Base-by-base conservation (phyloP, 2,888 invertebrate species). In the Pandemis cinnamomeana region DNA sequence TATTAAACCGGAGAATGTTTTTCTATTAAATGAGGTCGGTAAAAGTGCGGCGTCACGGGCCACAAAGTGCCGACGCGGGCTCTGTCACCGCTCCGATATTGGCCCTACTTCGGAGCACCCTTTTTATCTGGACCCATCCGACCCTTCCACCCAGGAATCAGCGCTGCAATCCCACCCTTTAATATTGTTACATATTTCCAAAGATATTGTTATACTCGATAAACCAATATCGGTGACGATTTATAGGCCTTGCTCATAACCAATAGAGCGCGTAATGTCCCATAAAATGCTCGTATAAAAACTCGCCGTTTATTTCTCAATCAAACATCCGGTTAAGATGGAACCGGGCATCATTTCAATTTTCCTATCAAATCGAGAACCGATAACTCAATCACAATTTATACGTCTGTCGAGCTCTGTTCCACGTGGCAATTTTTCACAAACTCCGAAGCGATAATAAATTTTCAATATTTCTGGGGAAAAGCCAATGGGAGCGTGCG, bases 81-180 rank as follows among this genome's bases (percentile, higher is more conserved):
- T 76, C 82, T 84, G 84, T 88, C 90, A 85, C 84, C 83, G 81
- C 81, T 79, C 77, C 85, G 83, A 89, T 89, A 90, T 88, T 86
- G 84, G 80, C 81, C 84, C 84, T 84, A 83, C 68, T 69, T 86
- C 83, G 75, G 78, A 79, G 75, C 81, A 82, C 84, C 92, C 92
- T 90, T 92, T 91, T 91, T 91, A 91, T 89, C 88, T 81, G 79
- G 77, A 79, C 82, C 83, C 84, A 80, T 79, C 85, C 86, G 86
- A 90, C 91, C 91, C 89, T 91, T 81, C 75, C 83, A 85, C 84
- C 81, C 83, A 84, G 85, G 84, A 89, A 90, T 91, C 91, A 89
- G 90, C 88, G 87, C 82, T 78, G 81, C 82, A 81, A 84, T 83
- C 84, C 84, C 82, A 84, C 85, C 86, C 86, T 87, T 87, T 87